Evolutionary conservation across 2,797 vertebrate species (phyloP).

Genomic region (Rhinichthys osculus): DNA sequence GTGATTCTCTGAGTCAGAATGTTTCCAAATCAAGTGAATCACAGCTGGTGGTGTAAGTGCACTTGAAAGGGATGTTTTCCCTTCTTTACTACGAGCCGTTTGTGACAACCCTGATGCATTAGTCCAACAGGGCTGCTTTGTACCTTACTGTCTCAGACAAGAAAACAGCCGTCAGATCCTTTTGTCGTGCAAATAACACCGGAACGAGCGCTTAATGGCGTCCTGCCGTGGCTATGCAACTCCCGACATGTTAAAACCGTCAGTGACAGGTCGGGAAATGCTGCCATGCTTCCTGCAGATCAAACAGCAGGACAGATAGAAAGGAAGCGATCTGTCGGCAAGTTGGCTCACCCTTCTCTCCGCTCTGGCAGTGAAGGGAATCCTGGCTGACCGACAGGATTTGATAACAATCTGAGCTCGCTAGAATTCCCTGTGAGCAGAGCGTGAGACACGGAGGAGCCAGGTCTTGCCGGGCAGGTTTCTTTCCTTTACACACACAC

Average conservation of each 20-base stretch:
- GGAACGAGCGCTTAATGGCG: constrained; percentile 31
- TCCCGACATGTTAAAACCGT: constrained; percentile 45
- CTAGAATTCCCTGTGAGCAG: constrained; percentile 65
- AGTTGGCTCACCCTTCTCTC: not conserved
- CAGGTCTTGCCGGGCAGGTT: constrained; percentile 52
- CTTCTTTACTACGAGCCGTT: not conserved
- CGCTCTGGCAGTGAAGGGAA: constrained; percentile 19
- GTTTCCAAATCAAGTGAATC: constrained; percentile 13
- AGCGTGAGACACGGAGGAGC: constrained; percentile 73
- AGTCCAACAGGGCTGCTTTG: constrained; percentile 41
- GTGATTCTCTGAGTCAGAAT: not conserved
- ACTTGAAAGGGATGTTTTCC: constrained; percentile 36
- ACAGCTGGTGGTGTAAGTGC: constrained; percentile 41
- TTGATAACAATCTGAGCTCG: constrained; percentile 75
- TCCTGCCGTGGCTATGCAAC: not conserved
- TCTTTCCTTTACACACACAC: constrained; percentile 6
- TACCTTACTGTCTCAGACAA: constrained; percentile 1
- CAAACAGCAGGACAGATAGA: constrained; percentile 28
- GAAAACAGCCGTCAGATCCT: constrained; percentile 34
- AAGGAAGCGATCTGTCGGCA: constrained; percentile 30
- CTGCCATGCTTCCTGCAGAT: constrained; percentile 11
- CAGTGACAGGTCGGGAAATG: constrained; percentile 38
- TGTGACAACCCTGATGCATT: constrained; percentile 54
- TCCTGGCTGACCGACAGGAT: constrained; percentile 54
- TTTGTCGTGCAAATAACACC: constrained; percentile 41